Base-by-base conservation (phyloP, 1,140 invertebrate genomes). In the Temnothorax nylanderi region DNA sequence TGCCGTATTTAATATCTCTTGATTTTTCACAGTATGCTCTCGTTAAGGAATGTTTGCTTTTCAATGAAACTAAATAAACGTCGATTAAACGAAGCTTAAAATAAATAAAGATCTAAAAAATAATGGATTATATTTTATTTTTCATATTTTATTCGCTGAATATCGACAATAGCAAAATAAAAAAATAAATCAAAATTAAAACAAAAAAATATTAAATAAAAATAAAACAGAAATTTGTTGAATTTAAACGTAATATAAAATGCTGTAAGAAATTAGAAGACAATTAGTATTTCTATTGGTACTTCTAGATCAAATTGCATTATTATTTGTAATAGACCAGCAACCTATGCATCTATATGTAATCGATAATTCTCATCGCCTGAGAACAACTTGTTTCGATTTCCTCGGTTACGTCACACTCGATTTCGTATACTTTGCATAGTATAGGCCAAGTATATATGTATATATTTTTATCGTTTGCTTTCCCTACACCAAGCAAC, bases 341-440 rank as follows among this genome's bases (percentile, higher is more conserved):
- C 10, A 32, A 26, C 18, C 21, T 32, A 67, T 80, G 62, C 18
- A 49, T 65, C 62, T 65, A 18, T 21, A 37, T 8, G 32, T 49
- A 54, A 51, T 67, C 62, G n/a, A 80, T 80, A 64, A 64, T 44
- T 13, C 13, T 3, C 18, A 32, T 65, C 18, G n/a, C 26, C 34
- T 51, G 47, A 41, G 21, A 80, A 54, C 34, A 67, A 80, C 34
- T 67, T 54, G 3, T 80, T 80, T 41, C 62, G 47, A 80, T 80
- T 80, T 41, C 4, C 5, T 6, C 44, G 56, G 21, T 26, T 69
- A 37, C 18, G 41, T 60, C 56, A 76, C 41, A n/a, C 60, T 54
- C 60, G 32, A 80, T 54, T 51, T 80, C 32, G 4, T 65, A 37
- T 41, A 67, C n/a, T 65, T 78, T 34, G 60, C 60, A 65, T 37